These are phyloP conservation scores for Drosophila asahinai DNA, from an alignment of 1,140 invertebrate genomes.

Conservation along the genomic window DNA sequence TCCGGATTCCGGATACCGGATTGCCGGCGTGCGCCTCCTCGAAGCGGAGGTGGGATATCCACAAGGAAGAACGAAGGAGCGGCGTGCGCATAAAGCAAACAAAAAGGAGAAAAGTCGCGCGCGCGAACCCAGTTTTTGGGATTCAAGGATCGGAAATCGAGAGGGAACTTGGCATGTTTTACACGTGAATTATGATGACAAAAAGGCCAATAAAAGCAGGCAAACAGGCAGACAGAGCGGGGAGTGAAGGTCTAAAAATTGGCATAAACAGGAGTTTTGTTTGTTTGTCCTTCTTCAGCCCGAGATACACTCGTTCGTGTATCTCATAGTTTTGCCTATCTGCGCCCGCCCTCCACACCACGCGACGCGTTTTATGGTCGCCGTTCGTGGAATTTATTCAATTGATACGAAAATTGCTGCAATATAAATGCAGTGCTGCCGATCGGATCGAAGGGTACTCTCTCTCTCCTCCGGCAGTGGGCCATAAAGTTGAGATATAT, in stretches of 20 bases:
- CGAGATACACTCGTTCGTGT: slow-evolving; percentile 8
- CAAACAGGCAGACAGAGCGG: slow-evolving; percentile 4
- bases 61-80: slow-evolving; percentile 6
- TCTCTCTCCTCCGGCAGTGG: background rate
- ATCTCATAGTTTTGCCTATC: slow-evolving; percentile 23
- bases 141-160: slow-evolving; percentile 19
- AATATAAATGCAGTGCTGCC: slow-evolving; percentile 81
- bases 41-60: background rate
- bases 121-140: slow-evolving; percentile 28
- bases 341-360: slow-evolving; percentile 34
- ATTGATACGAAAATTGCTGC: slow-evolving; percentile 81
- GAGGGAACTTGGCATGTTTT: slow-evolving; percentile 59
- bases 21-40: slow-evolving; percentile 30
- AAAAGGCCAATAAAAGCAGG: slow-evolving; percentile 72
- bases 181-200: slow-evolving; percentile 74
- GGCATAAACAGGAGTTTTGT: slow-evolving; percentile 56
- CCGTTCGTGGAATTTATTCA: slow-evolving; percentile 76
- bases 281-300: slow-evolving; percentile 37
- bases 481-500: slow-evolving; percentile 66
- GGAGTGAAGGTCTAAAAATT: slow-evolving; percentile 77
- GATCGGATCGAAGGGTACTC: slow-evolving; percentile 54
- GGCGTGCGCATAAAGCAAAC: slow-evolving; percentile 53
- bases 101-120: slow-evolving; percentile 58
- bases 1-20: slow-evolving; percentile 22
- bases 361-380: slow-evolving; percentile 76